A percentile compares a stretch with the other conserved stretches of the same genome.
phyloP scores from a whole-genome alignment of 1,140 invertebrate species.

The Saccostrea cuccullata region DNA sequence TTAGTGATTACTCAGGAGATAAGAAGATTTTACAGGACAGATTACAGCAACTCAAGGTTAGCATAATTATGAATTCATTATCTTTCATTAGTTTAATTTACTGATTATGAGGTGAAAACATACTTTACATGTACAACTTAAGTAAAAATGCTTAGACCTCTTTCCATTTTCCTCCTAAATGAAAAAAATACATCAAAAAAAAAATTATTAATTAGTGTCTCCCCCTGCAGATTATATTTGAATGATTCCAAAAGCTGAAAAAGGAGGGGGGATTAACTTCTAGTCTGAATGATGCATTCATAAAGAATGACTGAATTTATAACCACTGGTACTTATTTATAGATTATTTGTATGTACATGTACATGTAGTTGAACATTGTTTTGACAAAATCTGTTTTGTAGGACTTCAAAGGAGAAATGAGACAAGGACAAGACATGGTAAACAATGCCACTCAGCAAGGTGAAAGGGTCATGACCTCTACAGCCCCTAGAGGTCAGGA shows the following conservation, averaged over 20 bases:
- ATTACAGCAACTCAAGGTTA: slow-evolving; percentile 84
- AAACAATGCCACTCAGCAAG: slow-evolving; percentile 66
- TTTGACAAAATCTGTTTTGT: not conserved
- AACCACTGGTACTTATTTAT: not conserved
- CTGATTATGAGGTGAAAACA: no score
- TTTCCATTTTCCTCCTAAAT: no score
- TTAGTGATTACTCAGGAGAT: slow-evolving; percentile 87
- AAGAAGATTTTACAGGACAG: slow-evolving; percentile 88
- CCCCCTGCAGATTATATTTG: no score
- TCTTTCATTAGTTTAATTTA: not conserved
- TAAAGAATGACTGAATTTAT: no score
- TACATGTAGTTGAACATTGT: not conserved
- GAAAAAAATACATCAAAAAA: no score
- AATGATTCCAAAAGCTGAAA: no score
- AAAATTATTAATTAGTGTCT: no score
- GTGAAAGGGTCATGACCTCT: slow-evolving; percentile 65
- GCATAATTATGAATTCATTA: not conserved
- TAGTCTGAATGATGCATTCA: no score
- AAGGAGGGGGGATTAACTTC: no score
- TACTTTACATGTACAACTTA: no score
- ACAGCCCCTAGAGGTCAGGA: slow-evolving; percentile 72
- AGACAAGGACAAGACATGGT: slow-evolving; percentile 71
- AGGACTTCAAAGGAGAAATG: slow-evolving; percentile 73
- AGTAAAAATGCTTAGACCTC: no score
- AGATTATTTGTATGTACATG: not conserved